Evolutionary conservation across 2,113 vertebrate species (phyloP).

Genomic region (Erythrolamprus reginae): DNA sequence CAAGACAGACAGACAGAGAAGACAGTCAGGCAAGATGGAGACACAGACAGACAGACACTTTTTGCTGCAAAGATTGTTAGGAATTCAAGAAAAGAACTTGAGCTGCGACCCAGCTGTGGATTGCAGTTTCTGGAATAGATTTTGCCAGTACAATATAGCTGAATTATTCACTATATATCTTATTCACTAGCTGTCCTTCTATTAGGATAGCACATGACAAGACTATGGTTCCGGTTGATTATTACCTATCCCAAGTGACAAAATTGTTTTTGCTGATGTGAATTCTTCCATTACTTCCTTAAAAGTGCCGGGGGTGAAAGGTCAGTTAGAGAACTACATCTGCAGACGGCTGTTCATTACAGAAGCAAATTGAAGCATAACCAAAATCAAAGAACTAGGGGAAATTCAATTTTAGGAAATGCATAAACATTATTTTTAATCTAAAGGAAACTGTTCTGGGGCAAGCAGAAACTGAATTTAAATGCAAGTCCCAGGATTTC

Average conservation of each 20-base stretch:
- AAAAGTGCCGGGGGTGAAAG: conserved; percentile 25
- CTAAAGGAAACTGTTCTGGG: neutral
- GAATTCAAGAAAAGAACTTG: neutral
- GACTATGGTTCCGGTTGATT: neutral
- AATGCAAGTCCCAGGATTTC: neutral
- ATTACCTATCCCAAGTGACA: neutral
- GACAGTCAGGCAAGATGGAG: no score
- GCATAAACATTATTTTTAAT: conserved; percentile 10
- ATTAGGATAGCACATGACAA: neutral
- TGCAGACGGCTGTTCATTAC: neutral
- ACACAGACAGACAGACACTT: neutral
- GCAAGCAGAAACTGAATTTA: neutral
- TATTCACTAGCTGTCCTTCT: neutral
- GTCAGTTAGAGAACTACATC: neutral
- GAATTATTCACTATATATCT: neutral
- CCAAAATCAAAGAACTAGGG: neutral
- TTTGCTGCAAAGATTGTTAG: neutral
- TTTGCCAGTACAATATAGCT: neutral
- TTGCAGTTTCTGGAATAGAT: neutral
- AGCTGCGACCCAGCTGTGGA: neutral
- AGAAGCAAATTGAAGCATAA: neutral
- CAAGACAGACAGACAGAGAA: neutral
- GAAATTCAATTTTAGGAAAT: conserved; percentile 7
- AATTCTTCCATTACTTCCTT: conserved; percentile 5
- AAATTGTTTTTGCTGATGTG: conserved; percentile 25